Evolutionary conservation across 2,797 vertebrate genomes (phyloP), one percentile per base, ranked within the genome.

Genomic region (Zenarchopterus dispar): DNA sequence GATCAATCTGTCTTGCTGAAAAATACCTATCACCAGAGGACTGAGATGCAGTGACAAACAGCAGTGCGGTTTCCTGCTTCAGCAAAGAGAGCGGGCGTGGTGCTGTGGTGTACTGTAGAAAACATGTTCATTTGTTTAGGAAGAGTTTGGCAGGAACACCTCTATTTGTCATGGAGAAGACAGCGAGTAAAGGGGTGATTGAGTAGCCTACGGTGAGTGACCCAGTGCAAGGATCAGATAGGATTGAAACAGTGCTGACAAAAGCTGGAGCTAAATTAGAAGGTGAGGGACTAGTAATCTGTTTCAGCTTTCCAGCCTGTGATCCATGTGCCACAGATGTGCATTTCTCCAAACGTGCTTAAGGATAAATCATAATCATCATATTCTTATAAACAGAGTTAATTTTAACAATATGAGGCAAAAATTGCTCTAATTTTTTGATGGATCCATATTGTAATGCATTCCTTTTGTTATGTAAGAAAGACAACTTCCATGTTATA

Each of bases 11-110:
- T 86, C 84, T 84, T 85, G 45, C 74, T 84, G 81, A 84, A 78
- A 79, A 87, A 87, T 73, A 78, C 77, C 75, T 23, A 70, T 71
- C 39, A 64, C 81, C 69, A 55, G 50, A 73, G 65, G 75, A 77
- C 66, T 74, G 84, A 87, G 79, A 81, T n/a, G 75, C 54, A 70
- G 70, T 88, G 86, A 91, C 83, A 85, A 88, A 85, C 74, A 45
- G 63, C 47, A 8, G 62, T 45, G 53, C 41, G 46, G 68, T 89
- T 89, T 45, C 82, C 73, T 78, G 80, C 44, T 84, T 91, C 85
- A 89, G 90, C 87, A 85, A 56, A 86, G 58, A 65, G 58, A 55
- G 10, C 17, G 11, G 16, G 48, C 51, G 58, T 17, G 51, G 42
- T 50, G 19, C 18, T 31, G 44, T 54, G 49, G 49, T 71, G 6